A percentile compares a stretch with the other conserved stretches of the same genome.
These are phyloP conservation scores for Melopsittacus undulatus DNA, from an alignment of 2,797 vertebrate genomes.

Conservation along the genomic window DNA sequence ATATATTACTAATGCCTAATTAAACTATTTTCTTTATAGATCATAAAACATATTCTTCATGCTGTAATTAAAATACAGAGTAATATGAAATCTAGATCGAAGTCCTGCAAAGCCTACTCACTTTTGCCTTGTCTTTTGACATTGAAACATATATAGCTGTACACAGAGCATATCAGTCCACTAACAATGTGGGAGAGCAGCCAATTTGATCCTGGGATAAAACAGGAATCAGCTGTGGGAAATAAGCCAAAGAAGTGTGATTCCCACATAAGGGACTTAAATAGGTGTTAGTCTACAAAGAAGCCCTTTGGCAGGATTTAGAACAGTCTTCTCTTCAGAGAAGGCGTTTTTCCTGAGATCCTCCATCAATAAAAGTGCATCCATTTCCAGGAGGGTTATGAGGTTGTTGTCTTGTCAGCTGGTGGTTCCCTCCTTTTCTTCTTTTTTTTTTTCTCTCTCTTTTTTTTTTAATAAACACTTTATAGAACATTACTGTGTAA, in stretches of 20 bases:
- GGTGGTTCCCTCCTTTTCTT: background rate
- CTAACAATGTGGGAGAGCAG: conserved; percentile 29
- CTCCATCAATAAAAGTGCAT: background rate
- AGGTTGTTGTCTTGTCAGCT: background rate
- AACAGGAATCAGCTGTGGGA: conserved; percentile 47
- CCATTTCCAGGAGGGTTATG: background rate
- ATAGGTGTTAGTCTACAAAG: conserved; percentile 23
- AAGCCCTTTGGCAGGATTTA: background rate
- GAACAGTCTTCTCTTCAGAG: background rate
- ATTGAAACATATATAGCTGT: background rate
- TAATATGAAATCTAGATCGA: background rate
- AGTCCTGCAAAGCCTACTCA: background rate
- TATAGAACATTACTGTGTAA: background rate
- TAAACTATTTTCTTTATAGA: background rate
- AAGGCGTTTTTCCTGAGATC: background rate
- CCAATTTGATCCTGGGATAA: conserved; percentile 16
- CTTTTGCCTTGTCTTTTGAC: background rate
- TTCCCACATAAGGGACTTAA: background rate
- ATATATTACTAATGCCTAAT: background rate
- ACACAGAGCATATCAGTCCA: background rate
- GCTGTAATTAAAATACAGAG: background rate
- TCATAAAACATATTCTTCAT: background rate
- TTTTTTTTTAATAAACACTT: background rate
- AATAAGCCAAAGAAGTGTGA: conserved; percentile 4
- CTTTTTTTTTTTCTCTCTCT: background rate